Percentiles rank a stretch among this genome's conserved stretches.
Conservation (phyloP, 2,797 vertebrate genomes). For the Premnoplex brunnescens region DNA sequence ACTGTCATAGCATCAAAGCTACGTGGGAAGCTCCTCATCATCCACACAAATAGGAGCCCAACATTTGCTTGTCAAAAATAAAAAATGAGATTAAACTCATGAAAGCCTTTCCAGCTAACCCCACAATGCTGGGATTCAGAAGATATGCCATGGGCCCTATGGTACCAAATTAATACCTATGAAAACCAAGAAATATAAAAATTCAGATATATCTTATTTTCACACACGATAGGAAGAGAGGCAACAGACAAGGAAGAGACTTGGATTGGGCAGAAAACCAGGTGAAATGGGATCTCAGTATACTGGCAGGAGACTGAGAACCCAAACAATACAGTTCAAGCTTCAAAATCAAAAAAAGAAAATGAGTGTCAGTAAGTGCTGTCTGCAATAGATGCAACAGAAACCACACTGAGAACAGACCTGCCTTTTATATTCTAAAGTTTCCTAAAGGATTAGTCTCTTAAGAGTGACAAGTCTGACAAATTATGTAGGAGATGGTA, state of each 20-base stretch:
- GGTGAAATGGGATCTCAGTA: not conserved
- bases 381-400: not conserved
- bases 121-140: not conserved
- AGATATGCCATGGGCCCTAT: not conserved
- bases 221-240: not conserved
- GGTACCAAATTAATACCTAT: not conserved
- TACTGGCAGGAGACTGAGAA: not conserved
- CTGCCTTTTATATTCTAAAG: not conserved
- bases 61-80: not conserved
- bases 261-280: not conserved
- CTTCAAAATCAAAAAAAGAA: not conserved
- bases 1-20: not conserved
- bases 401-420: not conserved
- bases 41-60: not conserved
- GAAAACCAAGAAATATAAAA: not conserved
- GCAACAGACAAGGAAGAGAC: not conserved
- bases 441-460: not conserved
- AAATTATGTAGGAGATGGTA: not conserved
- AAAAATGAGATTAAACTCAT: not conserved
- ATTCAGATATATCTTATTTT: not conserved
- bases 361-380: not conserved
- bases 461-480: not conserved
- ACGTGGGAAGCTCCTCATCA: not conserved
- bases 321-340: not conserved
- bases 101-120: not conserved